Base-by-base conservation (phyloP, 2,888 invertebrate species). In the Andrena bucephala region DNA sequence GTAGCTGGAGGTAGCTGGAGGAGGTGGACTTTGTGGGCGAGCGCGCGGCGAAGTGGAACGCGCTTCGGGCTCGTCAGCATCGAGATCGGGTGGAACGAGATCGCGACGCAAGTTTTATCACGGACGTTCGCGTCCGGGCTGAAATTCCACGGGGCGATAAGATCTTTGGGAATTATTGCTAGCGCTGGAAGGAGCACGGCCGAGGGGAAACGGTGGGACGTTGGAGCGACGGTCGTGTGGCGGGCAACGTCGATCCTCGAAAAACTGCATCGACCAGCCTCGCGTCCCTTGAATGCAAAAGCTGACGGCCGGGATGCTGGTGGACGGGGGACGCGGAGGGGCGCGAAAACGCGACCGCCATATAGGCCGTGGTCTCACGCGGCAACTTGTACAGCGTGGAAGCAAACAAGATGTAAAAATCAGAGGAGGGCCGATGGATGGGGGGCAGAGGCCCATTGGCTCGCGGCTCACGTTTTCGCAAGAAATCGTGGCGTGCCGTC, bases 401-500 rank as follows among this genome's bases (percentile, higher is more conserved):
- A 91, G 85, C 88, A 91, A 91, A 91, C 87, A 91, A 91, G 90
- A 91, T 91, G 91, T 92, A 92, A 92, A 92, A 92, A 92, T 92
- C 89, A 86, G 85, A 85, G 57, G 85, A 76, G 85, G 85, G 82
- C 76, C 70, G 81, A 70, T 50, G 78, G 68, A 54, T 24, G 63
- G 59, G 57, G 42, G 63, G 42, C 42, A 69, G 27, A 81, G 75
- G 80, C 86, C 89, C 87, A 89, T 93, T 93, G 90, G 89, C 86
- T 92, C 90, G 90, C 93, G 90, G 89, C 89, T 93, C 93, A 93
- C 92, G 93, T 94, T 92, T 92, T 92, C 90, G 92, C 92, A 92
- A 93, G 92, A 92, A 94, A 93, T 89, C 90, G 92, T 91, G 92
- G 91, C 92, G 92, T 92, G 93, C 91, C 92, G 91, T 92, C 92